Evolutionary conservation across 2,113 vertebrate genomes (phyloP).

Genomic region (Anthoscopus minutus): DNA sequence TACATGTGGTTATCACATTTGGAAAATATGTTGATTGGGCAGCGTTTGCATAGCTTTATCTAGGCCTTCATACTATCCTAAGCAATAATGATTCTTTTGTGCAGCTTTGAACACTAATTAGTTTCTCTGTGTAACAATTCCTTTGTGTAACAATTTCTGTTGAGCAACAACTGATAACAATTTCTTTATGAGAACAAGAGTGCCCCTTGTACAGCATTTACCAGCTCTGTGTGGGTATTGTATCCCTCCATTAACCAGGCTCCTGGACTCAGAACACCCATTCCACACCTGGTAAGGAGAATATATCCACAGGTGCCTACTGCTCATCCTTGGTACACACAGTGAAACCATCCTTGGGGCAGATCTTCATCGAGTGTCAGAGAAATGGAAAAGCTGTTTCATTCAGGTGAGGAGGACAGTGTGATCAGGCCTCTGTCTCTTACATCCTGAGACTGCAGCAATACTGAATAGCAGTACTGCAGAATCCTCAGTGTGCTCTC

Average conservation of each 20-base stretch:
- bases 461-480: neutral
- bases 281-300: neutral
- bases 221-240: neutral
- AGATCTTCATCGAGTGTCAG: fast-evolving
- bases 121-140: too few species aligned
- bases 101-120: too few species aligned
- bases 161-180: too few species aligned
- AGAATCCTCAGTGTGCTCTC: neutral
- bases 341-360: neutral
- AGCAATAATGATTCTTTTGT: too few species aligned
- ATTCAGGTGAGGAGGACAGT: neutral
- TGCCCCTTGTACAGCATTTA: fast-evolving
- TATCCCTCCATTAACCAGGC: neutral
- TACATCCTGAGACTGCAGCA: neutral
- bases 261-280: neutral
- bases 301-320: neutral
- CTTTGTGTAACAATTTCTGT: too few species aligned
- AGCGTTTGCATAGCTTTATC: too few species aligned
- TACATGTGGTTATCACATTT: too few species aligned
- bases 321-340: neutral
- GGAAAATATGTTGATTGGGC: too few species aligned
- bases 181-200: too few species aligned
- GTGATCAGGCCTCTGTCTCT: neutral
- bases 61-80: too few species aligned
- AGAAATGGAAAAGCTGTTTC: neutral